Base-by-base conservation (phyloP, 2,888 invertebrate species). In the Anthophora plumipes region DNA sequence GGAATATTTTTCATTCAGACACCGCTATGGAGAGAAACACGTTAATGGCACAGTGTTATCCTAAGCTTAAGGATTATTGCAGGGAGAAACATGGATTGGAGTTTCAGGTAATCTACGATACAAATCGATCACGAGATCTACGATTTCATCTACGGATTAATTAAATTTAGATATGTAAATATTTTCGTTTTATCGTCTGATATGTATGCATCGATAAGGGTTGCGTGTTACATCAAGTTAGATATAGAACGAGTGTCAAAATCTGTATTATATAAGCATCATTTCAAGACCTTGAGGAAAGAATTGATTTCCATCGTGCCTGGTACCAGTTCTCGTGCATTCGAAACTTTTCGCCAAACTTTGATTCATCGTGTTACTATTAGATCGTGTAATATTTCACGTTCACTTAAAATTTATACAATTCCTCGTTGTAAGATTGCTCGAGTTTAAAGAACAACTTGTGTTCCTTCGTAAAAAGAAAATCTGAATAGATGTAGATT, bases 1-100 rank as follows among this genome's bases (percentile, higher is more conserved):
- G 4, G 0, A 64, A 54, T 25, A 14, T 12, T 73, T n/a, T 37
- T 1, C n/a, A 39, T 59, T n/a, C 31, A 99, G 99, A 99, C 92
- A 99, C 99, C 0, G 98, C 98, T 0, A 97, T 99, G 96, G 99
- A 99, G 92, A 95, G 99, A 82, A 99, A 99, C 93, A 98, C 98
- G 0, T 92, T 99, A 77, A 99, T 99, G 99, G 98, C 99, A 2
- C 98, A 99, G 93, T 99, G 99, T 85, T 99, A 99, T 93, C 99
- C 99, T 0, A 96, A 97, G 91, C 96, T 99, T 84, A 99, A 99
- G 92, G 99, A 99, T 91, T 99, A 98, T 92, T 99, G 99, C 91
- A 94, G 99, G 71, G 99, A 99, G 93, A 98, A 98, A 90, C 98
- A 99, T 90, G 99, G 99, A 0, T 94, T 99, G 46, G 99, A 99